Evolutionary conservation across 2,113 vertebrate genomes (phyloP), one percentile per base, ranked within the genome.

Genomic region (Odocoileus virginianus): DNA sequence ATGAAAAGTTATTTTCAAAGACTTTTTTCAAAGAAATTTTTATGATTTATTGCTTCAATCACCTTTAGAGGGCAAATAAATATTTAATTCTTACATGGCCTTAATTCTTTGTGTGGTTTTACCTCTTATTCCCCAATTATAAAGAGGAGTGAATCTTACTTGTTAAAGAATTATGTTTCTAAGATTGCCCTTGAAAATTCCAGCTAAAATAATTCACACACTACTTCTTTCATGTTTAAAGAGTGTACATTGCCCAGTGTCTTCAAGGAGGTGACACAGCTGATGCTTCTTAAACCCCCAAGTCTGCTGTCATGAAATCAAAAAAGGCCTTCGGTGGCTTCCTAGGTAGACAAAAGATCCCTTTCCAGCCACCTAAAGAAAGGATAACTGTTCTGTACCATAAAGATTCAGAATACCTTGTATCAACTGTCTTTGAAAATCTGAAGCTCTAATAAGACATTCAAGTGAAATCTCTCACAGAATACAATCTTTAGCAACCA

Each of bases 201-300:
- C 17, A 96, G 89, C 74, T 92, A 94, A 97, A 94, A 86, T 95
- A 95, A 95, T 97, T 94, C 82, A 87, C 76, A 90, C 43, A 95
- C 50, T 86, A 55, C 43, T 89, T 95, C 92, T 97, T 97, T 97
- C 67, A 97, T 94, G 81, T 97, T 92, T 97, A 95, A 97, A 97
- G 54, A 71, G 36, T 45, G 16, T 15, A 30, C 86, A 97, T 91
- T 93, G 95, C 82, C 97, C 74, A 92, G 67, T 52, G 54, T 95
- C 88, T 92, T 97, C 82, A 82, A 97, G 89, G 78, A 95, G 55
- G 78, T 89, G 40, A 88, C 71, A 94, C 2, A 89, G 61, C 33
- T 71, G 57, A 82, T 96, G 33, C 91, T 97, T 97, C 82, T 92
- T 97, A 97, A 97, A 95, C 33, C 28, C 86, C 97, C 94, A 97